These are phyloP conservation scores for Capreolus pygargus DNA, from an alignment of 2,113 vertebrate genomes.

Conservation along the genomic window DNA sequence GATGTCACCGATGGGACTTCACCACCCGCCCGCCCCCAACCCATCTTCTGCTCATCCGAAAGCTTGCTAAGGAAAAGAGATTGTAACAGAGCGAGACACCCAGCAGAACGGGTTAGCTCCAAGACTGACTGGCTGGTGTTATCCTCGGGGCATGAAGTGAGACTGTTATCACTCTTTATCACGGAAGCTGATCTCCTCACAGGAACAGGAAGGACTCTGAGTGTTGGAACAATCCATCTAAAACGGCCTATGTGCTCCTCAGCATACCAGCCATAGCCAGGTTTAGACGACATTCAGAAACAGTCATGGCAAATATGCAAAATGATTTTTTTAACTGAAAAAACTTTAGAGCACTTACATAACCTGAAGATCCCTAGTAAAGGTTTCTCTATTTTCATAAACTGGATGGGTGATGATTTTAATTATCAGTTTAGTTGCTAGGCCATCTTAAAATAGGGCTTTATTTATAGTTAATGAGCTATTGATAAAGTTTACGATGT, in stretches of 20 bases:
- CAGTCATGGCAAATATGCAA: background rate
- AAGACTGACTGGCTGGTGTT: background rate
- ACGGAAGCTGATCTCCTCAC: background rate
- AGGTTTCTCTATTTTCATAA: background rate
- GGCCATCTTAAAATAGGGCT: background rate
- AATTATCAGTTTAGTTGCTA: background rate
- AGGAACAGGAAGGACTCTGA: background rate
- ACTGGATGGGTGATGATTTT: background rate
- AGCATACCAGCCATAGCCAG: background rate
- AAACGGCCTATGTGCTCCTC: background rate
- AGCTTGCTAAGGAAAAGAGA: background rate
- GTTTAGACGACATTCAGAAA: background rate
- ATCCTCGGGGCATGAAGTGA: background rate
- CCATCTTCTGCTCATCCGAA: background rate
- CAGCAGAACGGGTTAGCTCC: background rate
- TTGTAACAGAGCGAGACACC: background rate
- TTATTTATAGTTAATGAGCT: constrained; percentile 15
- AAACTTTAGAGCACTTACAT: background rate
- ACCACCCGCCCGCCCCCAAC: background rate
- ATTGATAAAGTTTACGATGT: background rate
- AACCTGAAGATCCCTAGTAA: background rate
- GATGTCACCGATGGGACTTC: background rate
- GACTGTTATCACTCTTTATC: background rate
- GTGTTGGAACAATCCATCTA: background rate
- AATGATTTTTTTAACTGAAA: background rate